These are phyloP conservation scores for Ictalurus punctatus DNA, from an alignment of 2,113 vertebrate species.

Conservation along the genomic window DNA sequence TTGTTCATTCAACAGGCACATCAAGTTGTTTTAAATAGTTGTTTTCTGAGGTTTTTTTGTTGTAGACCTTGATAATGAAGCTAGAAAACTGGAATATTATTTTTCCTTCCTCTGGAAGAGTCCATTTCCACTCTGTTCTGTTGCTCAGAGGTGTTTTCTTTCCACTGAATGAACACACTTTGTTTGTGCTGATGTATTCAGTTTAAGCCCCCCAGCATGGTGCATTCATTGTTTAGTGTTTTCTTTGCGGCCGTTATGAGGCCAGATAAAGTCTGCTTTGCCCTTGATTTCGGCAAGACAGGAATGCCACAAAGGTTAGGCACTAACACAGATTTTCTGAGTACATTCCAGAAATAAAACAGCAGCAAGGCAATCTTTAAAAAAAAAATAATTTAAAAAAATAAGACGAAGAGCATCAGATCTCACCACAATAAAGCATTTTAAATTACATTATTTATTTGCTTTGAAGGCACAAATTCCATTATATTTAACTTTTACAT, in stretches of 20 bases:
- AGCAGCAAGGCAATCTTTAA: background rate
- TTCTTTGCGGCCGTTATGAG: constrained; percentile 41
- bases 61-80: background rate
- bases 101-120: background rate
- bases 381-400: background rate
- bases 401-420: background rate
- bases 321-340: background rate
- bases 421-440: background rate
- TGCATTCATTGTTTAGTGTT: constrained; percentile 34
- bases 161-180: constrained; percentile 39
- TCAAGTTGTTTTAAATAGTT: background rate
- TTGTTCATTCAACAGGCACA: background rate
- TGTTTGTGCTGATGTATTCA: constrained; percentile 56
- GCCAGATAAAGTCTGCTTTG: constrained; percentile 39
- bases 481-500: constrained; percentile 18
- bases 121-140: background rate
- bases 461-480: constrained; percentile 9
- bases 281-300: constrained; percentile 24
- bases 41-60: background rate
- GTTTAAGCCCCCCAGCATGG: constrained; percentile 55
- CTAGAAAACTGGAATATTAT: background rate
- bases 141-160: constrained; percentile 34
- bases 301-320: constrained; percentile 11
- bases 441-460: constrained; percentile 26
- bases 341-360: background rate